Evolutionary conservation across 2,888 invertebrate species (phyloP), one percentile per base, ranked within the genome.

Genomic region (Cinara cedri): DNA sequence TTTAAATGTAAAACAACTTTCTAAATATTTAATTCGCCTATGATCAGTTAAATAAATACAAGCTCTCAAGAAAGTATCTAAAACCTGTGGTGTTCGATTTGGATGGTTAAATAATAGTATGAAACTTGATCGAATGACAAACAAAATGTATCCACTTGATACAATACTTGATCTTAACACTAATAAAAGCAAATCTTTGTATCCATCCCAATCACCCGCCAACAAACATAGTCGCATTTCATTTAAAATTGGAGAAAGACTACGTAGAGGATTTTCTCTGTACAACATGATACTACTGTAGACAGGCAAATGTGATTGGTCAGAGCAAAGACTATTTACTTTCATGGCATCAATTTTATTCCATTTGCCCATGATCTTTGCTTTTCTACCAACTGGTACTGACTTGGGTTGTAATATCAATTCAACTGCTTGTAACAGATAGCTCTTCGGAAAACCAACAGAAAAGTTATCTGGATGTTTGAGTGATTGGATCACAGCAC

Each of bases 61-160:
- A 46, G 70, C 42, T 4, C 49, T 14, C 13, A 78, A 60, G 21
- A 78, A 78, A 51, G 70, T 34, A n/a, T 78, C 70, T 1, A 78
- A 42, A 8, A 70, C 4, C 13, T 60, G 51, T 1, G 78, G 51
- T 1, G 78, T 42, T 42, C 78, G 70, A 13, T 70, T 21, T 13
- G 78, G 78, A n/a, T 78, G 78, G 42, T 70, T 78, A 1, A 78
- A 62, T 9, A 78, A 16, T 3, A 78, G 42, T 13, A 78, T 24
- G 13, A 78, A 70, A 62, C 70, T 70, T 1, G 78, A 78, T 13
- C 78, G 57, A 1, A 70, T 21, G 0, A 1, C 3, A 4, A 70
- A 78, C n/a, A 70, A 11, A 14, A 60, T 49, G 4, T 42, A 34
- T 10, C 26, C 57, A 2, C 13, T 62, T 1, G 34, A 6, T 13